phyloP scores from a whole-genome alignment of 1,140 invertebrate species.

The Araneus ventricosus region DNA sequence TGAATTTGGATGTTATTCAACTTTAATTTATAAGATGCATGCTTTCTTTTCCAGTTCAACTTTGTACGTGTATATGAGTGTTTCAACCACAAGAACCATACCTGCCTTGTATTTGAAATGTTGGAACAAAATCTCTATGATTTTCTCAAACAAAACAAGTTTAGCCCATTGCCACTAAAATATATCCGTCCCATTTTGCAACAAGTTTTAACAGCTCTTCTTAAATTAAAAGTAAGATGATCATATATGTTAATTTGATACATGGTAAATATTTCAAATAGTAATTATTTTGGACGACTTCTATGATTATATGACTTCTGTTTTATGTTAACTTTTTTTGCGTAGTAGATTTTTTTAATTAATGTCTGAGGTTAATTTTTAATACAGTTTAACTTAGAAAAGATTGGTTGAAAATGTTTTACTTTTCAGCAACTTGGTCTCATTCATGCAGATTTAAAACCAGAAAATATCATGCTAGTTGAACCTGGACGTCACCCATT shows the following conservation, averaged over 20 bases:
- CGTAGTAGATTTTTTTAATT: too few species aligned
- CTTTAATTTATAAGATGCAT: background rate
- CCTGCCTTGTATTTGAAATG: constrained; percentile 99
- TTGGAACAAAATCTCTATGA: constrained; percentile 99
- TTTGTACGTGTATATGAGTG: constrained; percentile 99
- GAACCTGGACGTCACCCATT: constrained; percentile 98
- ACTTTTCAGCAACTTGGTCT: constrained; percentile 90
- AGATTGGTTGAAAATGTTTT: too few species aligned
- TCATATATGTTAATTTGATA: too few species aligned
- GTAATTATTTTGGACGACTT: too few species aligned
- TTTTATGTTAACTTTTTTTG: too few species aligned
- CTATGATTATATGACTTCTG: too few species aligned
- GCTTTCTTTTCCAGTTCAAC: constrained; percentile 83
- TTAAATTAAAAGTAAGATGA: constrained; percentile 90
- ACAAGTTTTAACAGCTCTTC: constrained; percentile 97
- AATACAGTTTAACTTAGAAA: too few species aligned
- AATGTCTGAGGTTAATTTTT: too few species aligned
- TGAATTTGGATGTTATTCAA: background rate
- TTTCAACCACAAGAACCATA: constrained; percentile 99
- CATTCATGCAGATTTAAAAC: constrained; percentile 99
- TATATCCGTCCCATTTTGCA: constrained; percentile 99
- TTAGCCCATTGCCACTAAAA: constrained; percentile 97
- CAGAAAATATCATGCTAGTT: constrained; percentile 99
- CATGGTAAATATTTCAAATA: too few species aligned
- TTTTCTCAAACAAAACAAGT: constrained; percentile 99